These are phyloP conservation scores for Ochotona princeps DNA, from an alignment of 2,113 vertebrate species.

Conservation along the genomic window DNA sequence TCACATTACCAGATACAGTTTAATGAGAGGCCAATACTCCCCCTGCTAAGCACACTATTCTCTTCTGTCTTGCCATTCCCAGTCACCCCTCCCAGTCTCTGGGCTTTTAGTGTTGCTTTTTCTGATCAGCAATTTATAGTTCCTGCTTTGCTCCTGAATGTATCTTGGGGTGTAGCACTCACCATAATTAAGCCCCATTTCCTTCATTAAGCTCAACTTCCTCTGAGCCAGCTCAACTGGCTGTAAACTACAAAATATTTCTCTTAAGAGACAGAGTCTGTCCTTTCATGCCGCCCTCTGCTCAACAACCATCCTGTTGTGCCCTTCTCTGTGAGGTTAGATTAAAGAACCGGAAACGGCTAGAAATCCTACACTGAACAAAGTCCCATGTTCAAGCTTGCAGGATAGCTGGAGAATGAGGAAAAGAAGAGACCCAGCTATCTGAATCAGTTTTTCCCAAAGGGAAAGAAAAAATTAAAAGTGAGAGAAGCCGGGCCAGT, in stretches of 20 bases:
- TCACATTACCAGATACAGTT: accelerated
- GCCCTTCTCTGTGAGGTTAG: no score
- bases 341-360: not conserved
- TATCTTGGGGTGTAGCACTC: not conserved
- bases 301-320: no score
- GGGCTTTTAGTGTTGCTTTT: not conserved
- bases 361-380: not conserved
- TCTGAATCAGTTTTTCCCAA: not conserved
- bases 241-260: not conserved
- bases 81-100: no score
- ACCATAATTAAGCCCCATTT: not conserved
- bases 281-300: no score
- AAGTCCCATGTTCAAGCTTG: not conserved
- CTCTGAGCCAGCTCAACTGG: not conserved
- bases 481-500: no score
- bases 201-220: not conserved
- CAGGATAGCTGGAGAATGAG: not conserved
- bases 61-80: no score
- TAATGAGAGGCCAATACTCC: not conserved
- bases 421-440: not conserved
- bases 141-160: not conserved
- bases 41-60: not conserved
- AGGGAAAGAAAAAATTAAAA: not conserved
- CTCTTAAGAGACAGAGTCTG: not conserved
- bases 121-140: not conserved